These are phyloP conservation scores for Dendrolimus punctatus DNA, from an alignment of 1,140 invertebrate species.

Conservation along the genomic window DNA sequence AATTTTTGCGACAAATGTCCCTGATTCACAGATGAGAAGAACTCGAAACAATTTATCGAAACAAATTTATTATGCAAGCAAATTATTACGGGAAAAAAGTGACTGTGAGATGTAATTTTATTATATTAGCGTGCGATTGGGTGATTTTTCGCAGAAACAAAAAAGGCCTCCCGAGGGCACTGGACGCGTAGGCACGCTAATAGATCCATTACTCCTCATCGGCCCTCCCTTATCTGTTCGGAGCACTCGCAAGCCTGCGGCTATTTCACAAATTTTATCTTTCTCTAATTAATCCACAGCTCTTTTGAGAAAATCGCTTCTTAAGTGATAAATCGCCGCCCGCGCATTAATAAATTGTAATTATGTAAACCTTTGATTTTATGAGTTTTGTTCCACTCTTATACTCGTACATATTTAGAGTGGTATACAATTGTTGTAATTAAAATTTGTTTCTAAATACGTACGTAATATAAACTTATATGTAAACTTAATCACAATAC, in stretches of 20 bases:
- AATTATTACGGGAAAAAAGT: slow-evolving; percentile 21
- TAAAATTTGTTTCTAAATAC: too few relatives aligned
- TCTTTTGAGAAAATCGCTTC: slow-evolving; percentile 47
- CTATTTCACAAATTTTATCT: slow-evolving; percentile 64
- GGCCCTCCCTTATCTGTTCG: slow-evolving; percentile 44
- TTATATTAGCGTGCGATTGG: slow-evolving; percentile 13
- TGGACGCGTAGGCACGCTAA: slow-evolving; percentile 31
- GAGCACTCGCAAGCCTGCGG: slow-evolving; percentile 46
- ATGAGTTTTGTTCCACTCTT: slow-evolving; percentile 36
- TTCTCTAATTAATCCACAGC: slow-evolving; percentile 58
- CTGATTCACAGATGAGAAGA: slow-evolving; percentile 9
- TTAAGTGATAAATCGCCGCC: slow-evolving; percentile 52
- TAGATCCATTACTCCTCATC: slow-evolving; percentile 51
- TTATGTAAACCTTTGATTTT: slow-evolving; percentile 55
- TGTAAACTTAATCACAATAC: too few relatives aligned
- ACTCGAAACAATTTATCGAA: slow-evolving; percentile 30
- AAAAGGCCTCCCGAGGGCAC: slow-evolving; percentile 22
- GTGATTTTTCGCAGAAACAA: slow-evolving; percentile 34
- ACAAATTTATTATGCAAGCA: slow-evolving; percentile 30
- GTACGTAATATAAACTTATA: too few relatives aligned
- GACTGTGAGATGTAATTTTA: too few relatives aligned
- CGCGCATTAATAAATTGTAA: slow-evolving; percentile 47
- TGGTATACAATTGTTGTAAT: slow-evolving; percentile 7
- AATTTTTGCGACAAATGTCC: slow-evolving; percentile 26
- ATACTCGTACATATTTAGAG: slow-evolving; percentile 16